Evolutionary conservation across 2,113 vertebrate species (phyloP).

Genomic region (Xiphophorus couchianus): DNA sequence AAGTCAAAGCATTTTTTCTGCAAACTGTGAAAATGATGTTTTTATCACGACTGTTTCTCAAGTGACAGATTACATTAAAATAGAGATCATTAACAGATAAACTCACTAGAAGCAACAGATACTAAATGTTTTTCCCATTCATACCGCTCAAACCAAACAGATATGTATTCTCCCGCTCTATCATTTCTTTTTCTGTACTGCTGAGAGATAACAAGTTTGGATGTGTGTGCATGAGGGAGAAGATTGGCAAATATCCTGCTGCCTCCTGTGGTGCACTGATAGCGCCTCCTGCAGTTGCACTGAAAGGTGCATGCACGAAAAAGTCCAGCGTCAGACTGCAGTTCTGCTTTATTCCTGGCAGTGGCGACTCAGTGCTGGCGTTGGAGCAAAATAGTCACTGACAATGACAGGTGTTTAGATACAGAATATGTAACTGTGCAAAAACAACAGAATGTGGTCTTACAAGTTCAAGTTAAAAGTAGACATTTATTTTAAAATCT

Average conservation of each 20-base stretch:
- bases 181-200: neutral
- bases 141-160: neutral
- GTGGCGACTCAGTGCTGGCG: neutral
- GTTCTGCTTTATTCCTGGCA: neutral
- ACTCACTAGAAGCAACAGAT: too few species aligned
- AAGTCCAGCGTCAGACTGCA: neutral
- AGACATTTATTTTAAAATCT: too few species aligned
- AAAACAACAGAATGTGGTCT: too few species aligned
- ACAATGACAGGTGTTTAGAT: neutral
- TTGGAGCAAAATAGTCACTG: neutral
- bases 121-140: neutral
- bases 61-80: neutral
- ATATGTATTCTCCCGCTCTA: neutral
- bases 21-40: neutral
- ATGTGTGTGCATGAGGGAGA: neutral
- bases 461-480: too few species aligned
- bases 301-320: neutral
- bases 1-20: neutral
- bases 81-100: too few species aligned
- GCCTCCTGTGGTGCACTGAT: conserved; percentile 45
- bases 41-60: neutral
- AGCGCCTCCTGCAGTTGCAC: conserved; percentile 25
- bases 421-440: neutral
- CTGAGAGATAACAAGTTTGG: conserved; percentile 1
- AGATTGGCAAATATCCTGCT: conserved; percentile 25